Conservation (phyloP, 2,888 invertebrate species). For the Polydrusus cervinus region DNA sequence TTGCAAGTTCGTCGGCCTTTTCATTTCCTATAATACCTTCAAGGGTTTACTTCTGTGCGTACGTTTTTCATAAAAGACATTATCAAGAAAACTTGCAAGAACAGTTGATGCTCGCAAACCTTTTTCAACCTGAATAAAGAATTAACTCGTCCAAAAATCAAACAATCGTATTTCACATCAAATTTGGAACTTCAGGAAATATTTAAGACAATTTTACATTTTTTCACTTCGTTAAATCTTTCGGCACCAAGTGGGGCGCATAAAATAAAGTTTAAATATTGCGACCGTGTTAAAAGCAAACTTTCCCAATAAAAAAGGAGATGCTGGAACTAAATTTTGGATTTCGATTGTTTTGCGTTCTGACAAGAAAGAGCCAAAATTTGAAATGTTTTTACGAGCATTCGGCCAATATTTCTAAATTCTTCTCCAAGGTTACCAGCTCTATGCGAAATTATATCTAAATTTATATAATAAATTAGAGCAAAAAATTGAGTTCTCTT, state of each 20-base stretch:
- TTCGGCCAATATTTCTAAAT: too few species aligned
- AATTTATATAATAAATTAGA: too few species aligned
- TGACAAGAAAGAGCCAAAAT: conserved; percentile 40
- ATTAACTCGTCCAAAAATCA: neutral
- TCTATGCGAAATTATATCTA: too few species aligned
- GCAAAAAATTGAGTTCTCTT: too few species aligned
- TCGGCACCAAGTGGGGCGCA: conserved; percentile 33
- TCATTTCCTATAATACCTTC: too few species aligned
- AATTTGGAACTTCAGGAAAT: conserved; percentile 25
- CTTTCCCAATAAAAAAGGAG: conserved; percentile 49
- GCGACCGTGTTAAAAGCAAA: conserved; percentile 48
- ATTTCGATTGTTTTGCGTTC: conserved; percentile 37
- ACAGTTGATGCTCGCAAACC: neutral
- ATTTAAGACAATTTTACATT: conserved; percentile 40
- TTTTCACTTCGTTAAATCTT: conserved; percentile 41
- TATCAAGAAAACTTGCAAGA: neutral
- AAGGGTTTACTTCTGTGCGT: too few species aligned
- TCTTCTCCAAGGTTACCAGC: too few species aligned
- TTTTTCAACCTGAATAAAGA: neutral
- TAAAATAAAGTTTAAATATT: conserved; percentile 48
- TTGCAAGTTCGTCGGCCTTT: too few species aligned
- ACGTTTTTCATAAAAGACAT: too few species aligned
- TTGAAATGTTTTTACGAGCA: too few species aligned
- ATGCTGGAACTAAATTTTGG: conserved; percentile 31
- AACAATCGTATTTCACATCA: conserved; percentile 7